These are phyloP conservation scores for Euura saliciscinereae DNA, from an alignment of 1,140 invertebrate species.

Conservation along the genomic window DNA sequence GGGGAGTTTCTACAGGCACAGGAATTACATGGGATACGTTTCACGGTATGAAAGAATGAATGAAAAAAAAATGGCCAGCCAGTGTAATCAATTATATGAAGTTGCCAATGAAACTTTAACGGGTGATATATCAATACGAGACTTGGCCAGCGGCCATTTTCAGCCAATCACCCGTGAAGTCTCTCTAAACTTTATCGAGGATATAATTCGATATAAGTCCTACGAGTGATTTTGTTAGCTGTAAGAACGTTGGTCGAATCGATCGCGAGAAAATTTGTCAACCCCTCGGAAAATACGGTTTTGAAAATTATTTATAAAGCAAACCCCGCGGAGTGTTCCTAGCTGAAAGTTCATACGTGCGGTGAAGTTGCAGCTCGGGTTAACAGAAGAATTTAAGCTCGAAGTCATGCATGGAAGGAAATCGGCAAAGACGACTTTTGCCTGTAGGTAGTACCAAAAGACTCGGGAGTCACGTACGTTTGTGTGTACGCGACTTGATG, in stretches of 20 bases:
- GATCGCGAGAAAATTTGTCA: no score
- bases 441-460: neutral
- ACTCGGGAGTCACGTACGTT: neutral
- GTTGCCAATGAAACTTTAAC: neutral
- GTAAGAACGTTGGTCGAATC: no score
- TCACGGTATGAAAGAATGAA: no score
- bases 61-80: neutral
- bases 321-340: no score
- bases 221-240: no score
- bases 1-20: no score
- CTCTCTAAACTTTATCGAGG: neutral
- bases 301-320: no score
- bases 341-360: no score
- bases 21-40: no score
- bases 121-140: neutral
- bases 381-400: neutral
- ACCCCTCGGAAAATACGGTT: no score
- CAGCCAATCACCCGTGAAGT: neutral
- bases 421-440: constrained; percentile 5
- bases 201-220: no score
- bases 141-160: neutral
- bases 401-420: constrained; percentile 4
- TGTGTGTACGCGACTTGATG: constrained; percentile 40
- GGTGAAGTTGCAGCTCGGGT: neutral
- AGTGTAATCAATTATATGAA: neutral